Evolutionary conservation across 92 coral and sea anemone genomes (phyloP).

Genomic region (Hydrozoanthus gracilis): DNA sequence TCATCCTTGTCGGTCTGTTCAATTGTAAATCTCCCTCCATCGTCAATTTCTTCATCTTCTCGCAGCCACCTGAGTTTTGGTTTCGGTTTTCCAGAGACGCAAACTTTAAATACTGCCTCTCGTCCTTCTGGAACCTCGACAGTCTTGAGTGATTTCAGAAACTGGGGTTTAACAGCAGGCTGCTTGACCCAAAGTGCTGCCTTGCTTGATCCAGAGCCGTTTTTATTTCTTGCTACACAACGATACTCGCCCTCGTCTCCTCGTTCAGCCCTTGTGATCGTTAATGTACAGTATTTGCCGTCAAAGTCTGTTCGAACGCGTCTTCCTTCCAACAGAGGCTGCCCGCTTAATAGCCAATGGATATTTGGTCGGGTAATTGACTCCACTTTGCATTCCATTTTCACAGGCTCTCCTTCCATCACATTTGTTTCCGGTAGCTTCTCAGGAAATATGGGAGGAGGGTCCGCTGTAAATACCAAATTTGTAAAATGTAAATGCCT

Average conservation of each 20-base stretch:
- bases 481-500: not conserved
- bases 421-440: constrained; percentile 83
- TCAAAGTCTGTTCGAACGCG: constrained; percentile 76
- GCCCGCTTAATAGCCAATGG: constrained; percentile 87
- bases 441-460: constrained; percentile 79
- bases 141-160: constrained; percentile 74
- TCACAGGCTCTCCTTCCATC: constrained; percentile 75
- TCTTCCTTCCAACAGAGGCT: constrained; percentile 74
- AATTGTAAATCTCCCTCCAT: constrained; percentile 68
- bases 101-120: constrained; percentile 78
- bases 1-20: constrained; percentile 73
- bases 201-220: constrained; percentile 81
- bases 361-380: constrained; percentile 78
- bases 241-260: constrained; percentile 90
- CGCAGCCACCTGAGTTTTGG: constrained; percentile 85
- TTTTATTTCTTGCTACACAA: constrained; percentile 84
- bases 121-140: constrained; percentile 79
- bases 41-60: constrained; percentile 70
- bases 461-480: constrained; percentile 28
- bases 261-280: constrained; percentile 66
- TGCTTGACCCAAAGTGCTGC: constrained; percentile 82
- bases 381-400: constrained; percentile 78
- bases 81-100: constrained; percentile 78
- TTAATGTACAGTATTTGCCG: constrained; percentile 71
- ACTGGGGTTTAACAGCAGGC: constrained; percentile 69